These are phyloP conservation scores for Channa argus DNA, from an alignment of 2,113 vertebrate species.

Conservation along the genomic window DNA sequence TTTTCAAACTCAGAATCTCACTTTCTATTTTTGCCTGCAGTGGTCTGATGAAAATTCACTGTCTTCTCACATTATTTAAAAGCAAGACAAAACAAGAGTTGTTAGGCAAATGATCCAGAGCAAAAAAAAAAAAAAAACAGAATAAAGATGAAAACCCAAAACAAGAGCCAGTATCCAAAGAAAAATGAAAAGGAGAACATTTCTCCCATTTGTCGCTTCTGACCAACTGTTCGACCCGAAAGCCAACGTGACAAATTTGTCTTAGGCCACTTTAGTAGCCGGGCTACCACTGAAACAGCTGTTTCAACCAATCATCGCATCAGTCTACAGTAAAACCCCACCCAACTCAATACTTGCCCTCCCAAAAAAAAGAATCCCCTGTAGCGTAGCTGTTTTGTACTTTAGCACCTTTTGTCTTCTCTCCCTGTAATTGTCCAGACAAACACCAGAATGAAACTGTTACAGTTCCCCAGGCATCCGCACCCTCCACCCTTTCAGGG, in stretches of 20 bases:
- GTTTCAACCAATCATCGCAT: slow-evolving; percentile 38
- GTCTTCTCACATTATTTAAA: slow-evolving; percentile 73
- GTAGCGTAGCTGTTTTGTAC: slow-evolving; percentile 64
- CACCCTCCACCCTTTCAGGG: slow-evolving; percentile 48
- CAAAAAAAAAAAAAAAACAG: slow-evolving; percentile 60
- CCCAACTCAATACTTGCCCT: slow-evolving; percentile 35
- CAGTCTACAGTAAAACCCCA: slow-evolving; percentile 36
- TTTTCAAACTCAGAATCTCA: slow-evolving; percentile 69
- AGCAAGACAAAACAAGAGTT: slow-evolving; percentile 87
- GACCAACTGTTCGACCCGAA: slow-evolving; percentile 46
- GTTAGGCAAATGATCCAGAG: slow-evolving; percentile 87
- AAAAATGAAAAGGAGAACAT: slow-evolving; percentile 56
- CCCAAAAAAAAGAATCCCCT: slow-evolving; percentile 56
- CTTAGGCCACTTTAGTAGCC: slow-evolving; percentile 60
- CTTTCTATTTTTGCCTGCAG: slow-evolving; percentile 76
- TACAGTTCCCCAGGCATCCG: slow-evolving; percentile 65
- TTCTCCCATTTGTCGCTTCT: slow-evolving; percentile 53
- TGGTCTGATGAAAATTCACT: slow-evolving; percentile 62
- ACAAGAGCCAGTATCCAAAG: slow-evolving; percentile 79
- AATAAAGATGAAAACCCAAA: slow-evolving; percentile 76
- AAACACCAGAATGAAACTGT: slow-evolving; percentile 71
- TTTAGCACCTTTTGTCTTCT: slow-evolving; percentile 72
- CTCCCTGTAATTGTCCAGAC: slow-evolving; percentile 72
- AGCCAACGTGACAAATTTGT: slow-evolving; percentile 54
- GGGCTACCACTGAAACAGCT: slow-evolving; percentile 61